Base-by-base conservation (phyloP, 2,113 vertebrate species). In the Rhynchomys soricoides region DNA sequence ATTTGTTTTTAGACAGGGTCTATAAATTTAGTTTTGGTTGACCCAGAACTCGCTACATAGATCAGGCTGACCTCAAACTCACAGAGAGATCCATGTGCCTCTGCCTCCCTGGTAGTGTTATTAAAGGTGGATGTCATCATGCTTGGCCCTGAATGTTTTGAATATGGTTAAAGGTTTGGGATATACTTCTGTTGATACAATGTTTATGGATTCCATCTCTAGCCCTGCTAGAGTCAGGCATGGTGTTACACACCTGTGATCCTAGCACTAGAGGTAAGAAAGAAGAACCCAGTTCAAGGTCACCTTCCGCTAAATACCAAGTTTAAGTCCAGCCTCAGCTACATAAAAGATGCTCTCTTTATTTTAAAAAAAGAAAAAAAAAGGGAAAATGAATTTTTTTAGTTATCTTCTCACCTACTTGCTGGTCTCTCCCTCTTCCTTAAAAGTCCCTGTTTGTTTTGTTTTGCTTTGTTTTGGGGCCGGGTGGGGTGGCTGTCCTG, bases 141-240 rank as follows among this genome's bases (percentile, higher is more conserved):
- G 31, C 50, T 50, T 52, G 77, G 7, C 29, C 16, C 31, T 74
- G 77, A 73, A 57, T 91, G 83, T 96, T 88, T 52, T 75, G 79
- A 83, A 26, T 86, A 86, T 95, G 74, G 34, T 55, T 90, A 96
- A 90, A 74, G 59, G 37, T 96, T 91, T 87, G 55, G 29, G 16
- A 66, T 43, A 4, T 29, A 83, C 57, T 16, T 43, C 81, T 62
- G 26, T 40, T 29, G 24, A 8, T 45, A 66, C 59, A 40, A 21
- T 40, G 81, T 13, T 15, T 83, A 43, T 43, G n/a, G 26, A 17
- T 64, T 64, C n/a, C 43, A 19, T 85, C 40, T 62, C 26, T 34
- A 13, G 29, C 11, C 34, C 29, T 86, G 43, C 62, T 17, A 48
- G 66, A 86, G 64, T 4, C 26, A 48, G 29, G 26, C 74, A 29